phyloP scores from a whole-genome alignment of 2,797 vertebrate genomes.

The Onychomys arenicola region DNA sequence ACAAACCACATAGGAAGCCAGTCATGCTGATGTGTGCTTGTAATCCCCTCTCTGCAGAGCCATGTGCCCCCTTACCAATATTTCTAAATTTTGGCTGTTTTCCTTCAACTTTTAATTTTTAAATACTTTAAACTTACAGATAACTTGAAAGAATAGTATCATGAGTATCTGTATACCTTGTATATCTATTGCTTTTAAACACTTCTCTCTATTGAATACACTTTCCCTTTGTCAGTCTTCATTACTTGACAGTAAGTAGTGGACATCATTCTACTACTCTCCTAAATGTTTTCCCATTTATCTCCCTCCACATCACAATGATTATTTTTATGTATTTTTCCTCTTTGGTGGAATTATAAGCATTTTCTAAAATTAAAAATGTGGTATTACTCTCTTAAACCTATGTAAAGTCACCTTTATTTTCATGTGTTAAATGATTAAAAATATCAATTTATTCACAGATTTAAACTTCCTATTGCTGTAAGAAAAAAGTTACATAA shows the following conservation, averaged over 20 bases:
- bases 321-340: constrained; percentile 24
- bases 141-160: constrained; percentile 26
- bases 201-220: not conserved
- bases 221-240: not conserved
- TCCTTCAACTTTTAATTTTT: not conserved
- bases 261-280: not conserved
- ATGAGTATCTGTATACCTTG: not conserved
- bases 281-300: constrained; percentile 1
- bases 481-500: constrained; percentile 47
- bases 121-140: constrained; percentile 9
- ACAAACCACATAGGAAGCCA: not conserved
- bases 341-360: constrained; percentile 31
- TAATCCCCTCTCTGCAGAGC: not conserved
- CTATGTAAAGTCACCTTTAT: not conserved
- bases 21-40: not conserved
- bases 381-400: not conserved
- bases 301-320: not conserved
- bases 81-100: constrained; percentile 24
- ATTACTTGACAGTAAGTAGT: constrained; percentile 26
- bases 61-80: not conserved
- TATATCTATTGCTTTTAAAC: constrained; percentile 23
- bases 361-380: constrained; percentile 56
- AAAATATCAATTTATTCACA: not conserved
- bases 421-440: constrained; percentile 51
- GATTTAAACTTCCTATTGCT: constrained; percentile 39